Evolutionary conservation across 2,888 invertebrate species (phyloP).

Genomic region (Microdon myrmicae): DNA sequence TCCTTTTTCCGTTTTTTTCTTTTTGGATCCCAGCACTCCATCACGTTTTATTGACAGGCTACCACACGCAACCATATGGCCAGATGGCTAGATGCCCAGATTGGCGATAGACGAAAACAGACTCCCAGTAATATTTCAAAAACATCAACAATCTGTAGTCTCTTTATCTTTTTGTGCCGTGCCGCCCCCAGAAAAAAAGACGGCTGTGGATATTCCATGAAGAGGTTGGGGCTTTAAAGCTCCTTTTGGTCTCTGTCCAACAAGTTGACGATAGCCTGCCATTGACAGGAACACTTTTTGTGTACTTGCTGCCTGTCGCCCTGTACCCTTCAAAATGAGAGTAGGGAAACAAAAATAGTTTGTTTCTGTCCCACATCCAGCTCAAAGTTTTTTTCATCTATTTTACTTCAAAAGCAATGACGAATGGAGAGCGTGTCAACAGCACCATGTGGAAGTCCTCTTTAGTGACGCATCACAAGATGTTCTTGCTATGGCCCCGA

Average conservation of each 20-base stretch:
- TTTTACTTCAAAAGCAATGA: constrained; percentile 31
- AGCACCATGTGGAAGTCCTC: constrained; percentile 44
- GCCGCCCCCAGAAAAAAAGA: not conserved
- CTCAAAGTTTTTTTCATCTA: constrained; percentile 5
- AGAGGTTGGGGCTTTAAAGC: constrained; percentile 35
- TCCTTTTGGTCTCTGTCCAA: constrained; percentile 46
- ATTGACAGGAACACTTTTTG: constrained; percentile 42
- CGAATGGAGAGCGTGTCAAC: constrained; percentile 49
- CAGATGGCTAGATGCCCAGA: constrained; percentile 24
- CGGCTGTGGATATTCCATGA: constrained; percentile 19
- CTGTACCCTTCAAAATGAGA: too few species aligned
- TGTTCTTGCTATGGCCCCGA: constrained; percentile 29
- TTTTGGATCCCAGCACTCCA: constrained; percentile 9
- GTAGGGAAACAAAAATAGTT: too few species aligned
- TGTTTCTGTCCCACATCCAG: constrained; percentile 15
- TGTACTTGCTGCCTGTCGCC: constrained; percentile 5
- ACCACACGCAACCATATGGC: constrained; percentile 29
- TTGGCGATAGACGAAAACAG: constrained; percentile 8
- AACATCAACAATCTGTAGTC: not conserved
- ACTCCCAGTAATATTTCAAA: constrained; percentile 1
- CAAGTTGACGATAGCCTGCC: constrained; percentile 46
- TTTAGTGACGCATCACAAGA: constrained; percentile 19
- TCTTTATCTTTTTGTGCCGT: not conserved
- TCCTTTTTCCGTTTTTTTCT: constrained; percentile 5
- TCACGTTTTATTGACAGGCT: constrained; percentile 28